Evolutionary conservation across 2,888 invertebrate genomes (phyloP).

Genomic region (Acrocyrtus sp.): DNA sequence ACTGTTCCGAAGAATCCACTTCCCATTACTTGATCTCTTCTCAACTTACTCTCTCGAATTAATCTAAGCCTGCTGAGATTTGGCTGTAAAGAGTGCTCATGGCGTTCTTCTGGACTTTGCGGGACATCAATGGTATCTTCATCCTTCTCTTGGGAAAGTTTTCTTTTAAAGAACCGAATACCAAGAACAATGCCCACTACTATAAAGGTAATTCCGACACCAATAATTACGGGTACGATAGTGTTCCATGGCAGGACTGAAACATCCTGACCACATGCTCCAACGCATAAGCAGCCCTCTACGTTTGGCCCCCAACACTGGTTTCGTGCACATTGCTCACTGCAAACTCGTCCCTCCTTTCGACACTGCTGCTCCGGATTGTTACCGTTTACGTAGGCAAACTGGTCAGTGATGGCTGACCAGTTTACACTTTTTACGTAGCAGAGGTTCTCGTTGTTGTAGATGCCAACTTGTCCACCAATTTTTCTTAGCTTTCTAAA

Average conservation of each 20-base stretch:
- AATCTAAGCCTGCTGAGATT: conserved; percentile 92
- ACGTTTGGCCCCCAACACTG: conserved; percentile 97
- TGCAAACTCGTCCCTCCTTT: conserved; percentile 81
- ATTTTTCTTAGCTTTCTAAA: conserved; percentile 85
- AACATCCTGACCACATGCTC: no score
- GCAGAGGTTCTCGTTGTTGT: conserved; percentile 88
- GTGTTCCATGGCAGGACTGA: no score
- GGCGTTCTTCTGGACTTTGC: no score
- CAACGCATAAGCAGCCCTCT: conserved; percentile 88
- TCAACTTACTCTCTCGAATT: conserved; percentile 92
- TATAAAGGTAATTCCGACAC: no score
- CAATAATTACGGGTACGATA: no score
- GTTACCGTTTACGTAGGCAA: conserved; percentile 81
- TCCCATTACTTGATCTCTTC: conserved; percentile 91
- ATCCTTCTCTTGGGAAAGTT: no score
- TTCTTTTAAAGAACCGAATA: no score
- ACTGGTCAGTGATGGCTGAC: conserved; percentile 81
- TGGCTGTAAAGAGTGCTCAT: no score
- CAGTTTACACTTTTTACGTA: conserved; percentile 88
- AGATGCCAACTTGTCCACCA: conserved; percentile 87
- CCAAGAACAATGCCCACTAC: no score
- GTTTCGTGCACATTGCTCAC: conserved; percentile 85
- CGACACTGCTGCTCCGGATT: conserved; percentile 77
- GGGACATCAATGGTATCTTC: no score
- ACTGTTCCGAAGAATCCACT: conserved; percentile 97